Evolutionary conservation across 1,140 invertebrate species (phyloP), one percentile per base, ranked within the genome.

Genomic region (Microplitis mediator): DNA sequence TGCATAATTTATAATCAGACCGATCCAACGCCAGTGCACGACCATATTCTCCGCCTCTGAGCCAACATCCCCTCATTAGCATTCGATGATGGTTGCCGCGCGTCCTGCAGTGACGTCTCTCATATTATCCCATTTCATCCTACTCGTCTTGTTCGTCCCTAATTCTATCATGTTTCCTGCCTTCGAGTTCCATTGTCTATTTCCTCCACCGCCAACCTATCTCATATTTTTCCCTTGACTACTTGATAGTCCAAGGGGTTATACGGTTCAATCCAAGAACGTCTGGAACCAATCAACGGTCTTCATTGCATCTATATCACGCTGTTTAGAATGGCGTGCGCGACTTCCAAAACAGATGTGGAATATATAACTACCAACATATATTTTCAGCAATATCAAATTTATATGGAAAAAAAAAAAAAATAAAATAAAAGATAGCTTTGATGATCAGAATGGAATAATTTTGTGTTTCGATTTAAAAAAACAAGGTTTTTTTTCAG

Each of bases 1-100:
- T 87, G 83, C 83, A 85, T 87, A 87, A 86, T 87, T 87, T 87
- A 87, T 87, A 87, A 87, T 86, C 86, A 86, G 83, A 76, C 82
- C 80, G 85, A 83, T 82, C 77, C 80, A 79, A 75, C 78, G 70
- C 32, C 16, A 34, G 45, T 58, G 56, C 56, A 58, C 68, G 64
- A 68, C 73, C 72, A 72, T 74, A 76, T 77, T 75, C 81, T 81
- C 80, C 79, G 79, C 80, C 79, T 81, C 80, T 71, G 80, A 79
- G 79, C 75, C 79, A 80, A 81, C 82, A 84, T 85, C 83, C 84
- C 84, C 84, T 87, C 85, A 87, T 87, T 87, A 87, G 86, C 85
- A 87, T 87, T 87, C 85, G 84, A 86, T 86, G 86, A 87, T 87
- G 86, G 86, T 84, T 84, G 85, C 84, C 82, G 81, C 52, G 70